phyloP scores from a whole-genome alignment of 2,113 vertebrate genomes.

The Bucco capensis region DNA sequence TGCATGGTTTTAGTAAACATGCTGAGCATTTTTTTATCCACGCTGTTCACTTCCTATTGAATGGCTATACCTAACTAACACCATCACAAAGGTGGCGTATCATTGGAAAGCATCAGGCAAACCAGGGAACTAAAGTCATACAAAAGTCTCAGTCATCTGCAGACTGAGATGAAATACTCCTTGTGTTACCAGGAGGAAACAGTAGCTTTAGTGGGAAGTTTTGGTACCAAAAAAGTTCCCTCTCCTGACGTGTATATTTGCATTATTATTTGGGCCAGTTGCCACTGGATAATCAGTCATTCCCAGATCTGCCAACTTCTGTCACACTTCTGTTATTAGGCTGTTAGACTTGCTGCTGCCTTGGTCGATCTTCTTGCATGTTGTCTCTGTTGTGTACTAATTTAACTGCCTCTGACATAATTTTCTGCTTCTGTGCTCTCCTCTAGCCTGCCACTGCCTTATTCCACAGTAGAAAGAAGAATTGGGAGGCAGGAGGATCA shows the following conservation, averaged over 20 bases:
- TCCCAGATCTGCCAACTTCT: background rate
- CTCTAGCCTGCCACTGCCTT: conserved; percentile 44
- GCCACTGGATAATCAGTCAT: background rate
- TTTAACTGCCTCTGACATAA: conserved; percentile 30
- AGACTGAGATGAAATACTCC: background rate
- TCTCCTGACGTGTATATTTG: background rate
- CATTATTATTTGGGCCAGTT: background rate
- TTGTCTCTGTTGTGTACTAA: conserved; percentile 41
- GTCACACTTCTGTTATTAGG: background rate
- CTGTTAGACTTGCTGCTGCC: background rate
- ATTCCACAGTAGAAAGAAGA: conserved; percentile 35
- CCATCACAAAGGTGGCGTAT: background rate
- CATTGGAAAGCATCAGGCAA: background rate
- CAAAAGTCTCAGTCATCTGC: background rate
- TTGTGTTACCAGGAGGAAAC: background rate
- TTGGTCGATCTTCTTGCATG: conserved; percentile 39
- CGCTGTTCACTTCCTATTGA: background rate
- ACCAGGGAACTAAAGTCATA: background rate
- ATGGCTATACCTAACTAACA: background rate
- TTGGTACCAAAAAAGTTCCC: background rate
- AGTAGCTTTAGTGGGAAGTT: background rate
- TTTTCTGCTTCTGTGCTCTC: conserved; percentile 48
- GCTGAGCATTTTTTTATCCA: background rate
- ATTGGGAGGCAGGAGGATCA: conserved; percentile 30
- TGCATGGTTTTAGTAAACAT: background rate